phyloP scores from a whole-genome alignment of 2,113 vertebrate genomes.

The Protomyctophum bolini region DNA sequence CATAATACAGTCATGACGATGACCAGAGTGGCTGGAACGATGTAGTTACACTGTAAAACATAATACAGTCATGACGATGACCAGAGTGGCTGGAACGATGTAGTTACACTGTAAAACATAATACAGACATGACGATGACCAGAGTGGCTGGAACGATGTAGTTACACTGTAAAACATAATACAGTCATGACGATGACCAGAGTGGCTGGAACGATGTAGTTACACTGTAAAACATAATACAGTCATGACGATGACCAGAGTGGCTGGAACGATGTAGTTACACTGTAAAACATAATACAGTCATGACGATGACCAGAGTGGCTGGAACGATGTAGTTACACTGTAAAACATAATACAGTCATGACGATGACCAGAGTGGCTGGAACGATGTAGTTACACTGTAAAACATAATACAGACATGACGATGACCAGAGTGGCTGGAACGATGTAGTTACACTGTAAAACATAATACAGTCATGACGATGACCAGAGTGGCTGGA shows the following conservation, averaged over 20 bases:
- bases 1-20: not conserved
- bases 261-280: too few species aligned
- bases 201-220: too few species aligned
- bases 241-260: not conserved
- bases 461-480: not conserved
- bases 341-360: too few species aligned
- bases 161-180: not conserved
- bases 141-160: not conserved
- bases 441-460: not conserved
- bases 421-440: constrained; percentile 13
- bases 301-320: not conserved
- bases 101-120: constrained; percentile 93
- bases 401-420: constrained; percentile 40
- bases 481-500: too few species aligned
- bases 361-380: constrained; percentile 87
- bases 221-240: not conserved
- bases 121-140: constrained; percentile 16
- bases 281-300: not conserved
- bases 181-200: not conserved
- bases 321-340: too few species aligned
- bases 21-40: not conserved
- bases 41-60: too few species aligned
- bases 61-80: constrained; percentile 73
- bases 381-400: constrained; percentile 97
- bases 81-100: constrained; percentile 89